Conservation (phyloP, 2,888 invertebrate species). For the Stenolophus ochropezus region DNA sequence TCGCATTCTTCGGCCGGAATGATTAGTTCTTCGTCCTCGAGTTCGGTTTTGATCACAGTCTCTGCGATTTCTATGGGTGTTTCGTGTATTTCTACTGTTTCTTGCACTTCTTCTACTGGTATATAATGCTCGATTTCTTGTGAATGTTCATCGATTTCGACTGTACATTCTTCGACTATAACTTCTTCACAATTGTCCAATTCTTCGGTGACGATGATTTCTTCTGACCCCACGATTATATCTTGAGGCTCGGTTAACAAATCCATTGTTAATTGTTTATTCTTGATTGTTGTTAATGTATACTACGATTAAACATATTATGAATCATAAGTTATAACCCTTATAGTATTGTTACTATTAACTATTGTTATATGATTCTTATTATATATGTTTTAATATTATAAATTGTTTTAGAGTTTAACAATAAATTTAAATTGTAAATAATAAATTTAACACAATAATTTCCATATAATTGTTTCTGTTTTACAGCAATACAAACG, state of each 20-base stretch:
- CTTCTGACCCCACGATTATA: background rate
- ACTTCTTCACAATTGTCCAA: conserved; percentile 8
- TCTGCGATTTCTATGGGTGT: conserved; percentile 5
- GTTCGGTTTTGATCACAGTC: background rate
- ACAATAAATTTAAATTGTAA: too few relatives aligned
- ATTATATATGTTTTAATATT: too few relatives aligned
- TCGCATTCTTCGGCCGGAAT: conserved; percentile 35
- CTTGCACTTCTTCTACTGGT: conserved; percentile 10
- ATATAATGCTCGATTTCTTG: background rate
- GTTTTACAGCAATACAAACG: too few relatives aligned
- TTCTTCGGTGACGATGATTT: conserved; percentile 1
- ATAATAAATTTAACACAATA: too few relatives aligned
- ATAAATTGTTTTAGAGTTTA: too few relatives aligned
- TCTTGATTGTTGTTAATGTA: background rate
- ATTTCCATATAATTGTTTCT: too few relatives aligned
- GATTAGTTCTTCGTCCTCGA: background rate
- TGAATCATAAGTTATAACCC: background rate
- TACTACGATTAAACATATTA: background rate
- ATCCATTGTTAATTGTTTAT: background rate
- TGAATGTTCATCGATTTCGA: conserved; percentile 4
- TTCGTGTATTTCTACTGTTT: conserved; percentile 21
- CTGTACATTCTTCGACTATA: conserved; percentile 25
- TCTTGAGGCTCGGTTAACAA: background rate
- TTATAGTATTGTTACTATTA: too few relatives aligned
- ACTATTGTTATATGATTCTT: too few relatives aligned